Evolutionary conservation across 2,113 vertebrate species (phyloP).

Genomic region (Neotragus pygmaeus): DNA sequence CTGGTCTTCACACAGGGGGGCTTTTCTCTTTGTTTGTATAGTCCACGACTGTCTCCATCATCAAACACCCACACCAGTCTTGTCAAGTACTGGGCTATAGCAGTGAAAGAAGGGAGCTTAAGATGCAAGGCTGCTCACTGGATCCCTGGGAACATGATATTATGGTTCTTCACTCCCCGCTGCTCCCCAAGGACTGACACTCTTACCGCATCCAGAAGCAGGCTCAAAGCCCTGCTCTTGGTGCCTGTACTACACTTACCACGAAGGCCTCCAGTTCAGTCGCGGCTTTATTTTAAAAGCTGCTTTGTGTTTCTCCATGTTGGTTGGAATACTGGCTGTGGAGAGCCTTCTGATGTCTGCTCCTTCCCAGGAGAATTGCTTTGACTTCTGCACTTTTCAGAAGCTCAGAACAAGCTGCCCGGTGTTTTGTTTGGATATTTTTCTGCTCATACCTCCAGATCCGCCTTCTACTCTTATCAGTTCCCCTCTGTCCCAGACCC

Average conservation of each 20-base stretch:
- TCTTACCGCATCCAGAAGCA: background rate
- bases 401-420: background rate
- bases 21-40: background rate
- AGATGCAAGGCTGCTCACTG: background rate
- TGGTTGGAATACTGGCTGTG: background rate
- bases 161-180: background rate
- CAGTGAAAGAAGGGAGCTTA: background rate
- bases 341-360: background rate
- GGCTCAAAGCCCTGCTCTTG: background rate
- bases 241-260: background rate
- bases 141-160: background rate
- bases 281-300: background rate
- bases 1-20: background rate
- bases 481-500: background rate
- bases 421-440: background rate
- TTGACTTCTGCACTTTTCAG: background rate
- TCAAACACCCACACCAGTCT: background rate
- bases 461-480: background rate
- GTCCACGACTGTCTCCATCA: background rate
- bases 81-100: background rate
- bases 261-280: background rate
- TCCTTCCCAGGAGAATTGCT: background rate
- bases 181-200: background rate
- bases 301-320: background rate
- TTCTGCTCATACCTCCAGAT: background rate